Evolutionary conservation across 1,140 invertebrate species (phyloP), one percentile per base, ranked within the genome.

Genomic region (Tetraneura akinire): DNA sequence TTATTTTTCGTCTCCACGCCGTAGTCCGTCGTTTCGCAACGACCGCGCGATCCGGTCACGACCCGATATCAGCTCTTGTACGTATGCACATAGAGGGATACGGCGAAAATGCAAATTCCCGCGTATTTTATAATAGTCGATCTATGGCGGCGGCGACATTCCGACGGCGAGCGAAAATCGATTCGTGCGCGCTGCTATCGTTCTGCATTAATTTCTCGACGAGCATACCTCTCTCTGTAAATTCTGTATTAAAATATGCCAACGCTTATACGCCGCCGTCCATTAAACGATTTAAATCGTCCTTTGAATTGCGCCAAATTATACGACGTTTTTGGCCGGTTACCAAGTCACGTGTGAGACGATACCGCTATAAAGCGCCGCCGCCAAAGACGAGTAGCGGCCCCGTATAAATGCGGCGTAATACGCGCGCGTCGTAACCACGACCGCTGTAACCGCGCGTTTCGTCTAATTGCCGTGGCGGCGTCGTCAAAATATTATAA

Each of bases 371-470:
- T n/a, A n/a, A n/a, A n/a, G n/a, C n/a, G n/a, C 1, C 26, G 51
- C 71, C 71, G 71, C 71, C 71, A 74, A 74, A 55, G 71, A 74
- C 71, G 51, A 53, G 71, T 37, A 21, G n/a, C 5, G 1, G 16
- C 26, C 11, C 26, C 11, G 8, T 37, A 37, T 37, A 37, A n/a
- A n/a, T 8, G 32, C 18, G 21, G 42, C 14, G n/a, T n/a, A n/a
- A 10, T 16, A 16, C 29, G 29, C 32, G 14, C n/a, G 21, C 6
- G 42, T 29, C 18, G 64, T n/a, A 23, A 3, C 18, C 10, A 10
- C 16, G n/a, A 21, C n/a, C n/a, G 23, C 23, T 4, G 32, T 37
- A n/a, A n/a, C 3, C 32, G 8, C 32, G 3, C 32, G 32, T 37
- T 37, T 37, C 32, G 32, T 37, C 32, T 37, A 37, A 37, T 37